Base-by-base conservation (phyloP, 2,113 vertebrate species). In the Terrapene triunguis region DNA sequence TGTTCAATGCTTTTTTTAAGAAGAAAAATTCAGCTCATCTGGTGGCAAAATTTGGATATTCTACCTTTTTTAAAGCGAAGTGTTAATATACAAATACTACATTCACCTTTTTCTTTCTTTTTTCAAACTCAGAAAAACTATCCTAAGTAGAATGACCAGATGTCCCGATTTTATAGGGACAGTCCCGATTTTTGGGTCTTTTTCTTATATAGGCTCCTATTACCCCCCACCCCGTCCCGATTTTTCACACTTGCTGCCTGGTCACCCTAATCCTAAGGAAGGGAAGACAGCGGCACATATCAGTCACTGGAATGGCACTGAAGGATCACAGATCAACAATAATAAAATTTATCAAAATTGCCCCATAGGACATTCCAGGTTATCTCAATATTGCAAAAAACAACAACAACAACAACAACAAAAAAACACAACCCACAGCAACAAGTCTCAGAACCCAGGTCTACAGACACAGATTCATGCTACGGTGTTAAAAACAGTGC, bases 21-120 rank as follows among this genome's bases (percentile, higher is more conserved):
- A 29, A 22, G 81, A 32, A 47, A 44, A 87, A 78, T 14, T 8
- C 48, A 51, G 91, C 62, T 55, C 11, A 24, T 87, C 35, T 10
- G 2, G 21, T 6, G 59, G 47, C 16, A 54, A 57, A 17, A 54
- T 21, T 50, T 44, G 25, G 16, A 47, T 29, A 17, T 14, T 76
- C 13, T 44, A 5, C 5, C 14, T 21, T 65, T 57, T n/a, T 17
- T 27, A 5, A 47, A 72, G 8, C 19, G 3, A 0, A 0, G 25
- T 16, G 42, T 84, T 14, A 50, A 24, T 25, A 48, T 91, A 51
- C 0, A 55, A 10, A 84, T 27, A 10, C 12, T 9, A 13, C 0
- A 27, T 50, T 84, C 81, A 57, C 3, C 14, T 78, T 85, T 14
- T 44, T 27, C 74, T 25, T 42, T 76, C 5, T 76, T 76, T 76